Evolutionary conservation across 2,797 vertebrate genomes (phyloP), one percentile per base, ranked within the genome.

Genomic region (Geotrypetes seraphini): DNA sequence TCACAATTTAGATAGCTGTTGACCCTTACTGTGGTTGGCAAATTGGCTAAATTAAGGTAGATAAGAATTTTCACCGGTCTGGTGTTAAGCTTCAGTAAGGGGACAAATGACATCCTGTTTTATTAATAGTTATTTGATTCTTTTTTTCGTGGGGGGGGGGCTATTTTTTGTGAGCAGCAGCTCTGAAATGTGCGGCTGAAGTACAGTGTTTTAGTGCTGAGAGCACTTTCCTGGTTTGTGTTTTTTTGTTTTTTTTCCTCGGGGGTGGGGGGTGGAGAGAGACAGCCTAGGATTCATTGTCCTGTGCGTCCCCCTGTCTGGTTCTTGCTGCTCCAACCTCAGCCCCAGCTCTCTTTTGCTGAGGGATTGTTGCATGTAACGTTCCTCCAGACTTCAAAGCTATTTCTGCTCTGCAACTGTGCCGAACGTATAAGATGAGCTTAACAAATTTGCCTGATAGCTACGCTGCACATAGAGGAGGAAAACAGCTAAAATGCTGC

Each of bases 281-380:
- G 12, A 30, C 40, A 32, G 1, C 6, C 43, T 34, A 36, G n/a
- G 12, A 11, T 33, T 53, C 23, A 12, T 28, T 21, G 12, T 50
- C 22, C 21, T 66, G 47, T 25, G 28, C n/a, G 34, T n/a, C 16
- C 34, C 27, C 36, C 24, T 60, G 14, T 41, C 18, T 49, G 28
- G 34, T 28, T 54, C 46, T 39, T 14, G 14, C 18, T 27, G 15
- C 8, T 39, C 46, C 37, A 29, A 42, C 11, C 30, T 61, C 28
- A 29, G 42, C 11, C 30, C 61, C 28, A 3, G 0, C 22, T 21
- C 32, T 33, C 16, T 3, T 46, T 36, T 50, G 24, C 51, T 53
- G 38, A 40, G 22, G 57, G 27, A 46, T 11, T 47, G 22, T 41
- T 32, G 41, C 52, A 44, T 42, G 32, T 43, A 44, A 15, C 39